Evolutionary conservation across 2,888 invertebrate genomes (phyloP), one percentile per base, ranked within the genome.

Genomic region (Sesamia inferens): DNA sequence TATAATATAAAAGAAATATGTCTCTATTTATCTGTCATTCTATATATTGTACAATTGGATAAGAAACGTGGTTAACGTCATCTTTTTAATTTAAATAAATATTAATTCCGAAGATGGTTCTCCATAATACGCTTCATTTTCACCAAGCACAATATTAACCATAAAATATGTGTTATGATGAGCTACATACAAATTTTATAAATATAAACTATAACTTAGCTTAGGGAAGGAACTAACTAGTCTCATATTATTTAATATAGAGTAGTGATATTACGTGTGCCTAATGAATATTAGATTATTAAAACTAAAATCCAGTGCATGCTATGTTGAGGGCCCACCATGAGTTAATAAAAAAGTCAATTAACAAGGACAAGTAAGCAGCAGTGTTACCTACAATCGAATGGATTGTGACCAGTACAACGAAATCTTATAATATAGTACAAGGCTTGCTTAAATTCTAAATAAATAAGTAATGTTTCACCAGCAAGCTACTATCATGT

Each of bases 221-320:
- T 86, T 95, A 95, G 92, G 90, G 89, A 94, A 93, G 88, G 90
- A 95, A 95, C 96, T 96, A 96, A 96, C 96, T 96, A 96, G 96
- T 96, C 96, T 96, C 95, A 95, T 94, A 92, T 93, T 93, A 92
- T 94, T 92, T 93, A 94, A 94, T 92, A 92, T 94, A 95, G 93
- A 89, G 89, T 94, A 95, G 93, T 94, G 92, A 94, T 93, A 94
- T 92, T 91, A 91, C 90, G 95, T 93, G 96, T 96, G 96, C 96
- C 95, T 96, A 95, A 95, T 92, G 88, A 86, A 85, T 85, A 86
- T 93, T 90, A 90, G 82, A 88, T 79, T 89, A 89, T 88, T 88
- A 81, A 87, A 84, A 89, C 84, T 82, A 83, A 83, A 83, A 85
- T 83, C 85, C 81, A 85, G 79, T 87, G 84, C 84, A 87, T 86